Evolutionary conservation across 92 coral and sea anemone species (phyloP).

Genomic region (Isaurus tuberculatus): DNA sequence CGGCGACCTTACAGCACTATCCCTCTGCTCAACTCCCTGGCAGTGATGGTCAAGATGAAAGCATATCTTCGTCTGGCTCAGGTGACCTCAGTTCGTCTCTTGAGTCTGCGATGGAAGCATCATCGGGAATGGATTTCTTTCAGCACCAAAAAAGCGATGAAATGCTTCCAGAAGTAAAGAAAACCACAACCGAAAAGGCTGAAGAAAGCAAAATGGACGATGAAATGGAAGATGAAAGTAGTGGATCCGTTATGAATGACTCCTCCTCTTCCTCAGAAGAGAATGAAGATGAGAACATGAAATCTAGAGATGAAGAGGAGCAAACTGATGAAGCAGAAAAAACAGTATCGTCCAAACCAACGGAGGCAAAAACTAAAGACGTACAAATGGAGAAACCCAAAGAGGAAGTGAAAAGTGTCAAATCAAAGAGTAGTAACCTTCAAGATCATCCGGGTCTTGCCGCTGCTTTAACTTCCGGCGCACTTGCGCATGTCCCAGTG

Average conservation of each 20-base stretch:
- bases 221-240: conserved; percentile 34
- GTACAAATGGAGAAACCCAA: not conserved
- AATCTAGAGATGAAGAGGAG: conserved; percentile 1
- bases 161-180: conserved; percentile 61
- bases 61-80: conserved; percentile 80
- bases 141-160: conserved; percentile 60
- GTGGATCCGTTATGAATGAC: not conserved
- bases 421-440: conserved; percentile 42
- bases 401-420: not conserved
- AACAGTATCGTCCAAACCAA: not conserved
- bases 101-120: conserved; percentile 49
- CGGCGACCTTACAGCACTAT: conserved; percentile 32
- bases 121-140: conserved; percentile 61
- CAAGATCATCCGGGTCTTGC: conserved; percentile 68
- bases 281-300: not conserved
- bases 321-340: not conserved
- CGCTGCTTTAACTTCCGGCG: conserved; percentile 72
- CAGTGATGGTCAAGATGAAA: conserved; percentile 57
- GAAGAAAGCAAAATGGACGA: not conserved
- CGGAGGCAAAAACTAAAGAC: not conserved
- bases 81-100: conserved; percentile 51
- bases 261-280: conserved; percentile 30
- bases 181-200: conserved; percentile 32
- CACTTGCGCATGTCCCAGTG: conserved; percentile 66
- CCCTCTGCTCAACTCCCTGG: conserved; percentile 69